Evolutionary conservation across 2,113 vertebrate genomes (phyloP).

Genomic region (Bos javanicus): DNA sequence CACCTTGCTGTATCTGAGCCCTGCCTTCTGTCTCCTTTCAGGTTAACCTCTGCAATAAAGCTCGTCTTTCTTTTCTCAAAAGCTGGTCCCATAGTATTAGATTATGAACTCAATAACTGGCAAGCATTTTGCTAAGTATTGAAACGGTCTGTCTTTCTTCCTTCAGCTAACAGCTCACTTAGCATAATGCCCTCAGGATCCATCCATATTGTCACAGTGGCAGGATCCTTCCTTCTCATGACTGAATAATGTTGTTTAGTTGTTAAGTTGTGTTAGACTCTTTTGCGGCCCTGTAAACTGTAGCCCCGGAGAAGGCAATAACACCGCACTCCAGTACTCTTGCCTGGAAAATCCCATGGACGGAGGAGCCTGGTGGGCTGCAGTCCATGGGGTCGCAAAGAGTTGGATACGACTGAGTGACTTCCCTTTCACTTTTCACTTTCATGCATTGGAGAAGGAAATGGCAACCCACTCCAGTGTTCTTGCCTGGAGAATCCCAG

Average conservation of each 20-base stretch:
- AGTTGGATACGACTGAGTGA: accelerated
- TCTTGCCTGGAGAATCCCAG: no score
- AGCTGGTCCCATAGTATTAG: neutral
- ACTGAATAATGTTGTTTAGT: neutral
- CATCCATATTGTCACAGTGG: neutral
- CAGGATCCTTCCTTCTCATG: neutral
- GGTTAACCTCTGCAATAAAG: neutral
- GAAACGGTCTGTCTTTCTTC: neutral
- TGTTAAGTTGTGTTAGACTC: neutral
- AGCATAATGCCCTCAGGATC: neutral
- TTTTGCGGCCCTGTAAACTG: neutral
- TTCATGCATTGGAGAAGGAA: no score
- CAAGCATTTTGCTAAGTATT: neutral
- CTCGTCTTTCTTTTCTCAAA: neutral
- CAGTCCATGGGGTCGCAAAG: no score
- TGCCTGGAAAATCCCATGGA: no score
- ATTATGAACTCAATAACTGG: neutral
- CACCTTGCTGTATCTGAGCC: neutral
- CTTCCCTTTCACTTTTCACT: no score
- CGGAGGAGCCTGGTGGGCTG: accelerated
- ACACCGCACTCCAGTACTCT: no score
- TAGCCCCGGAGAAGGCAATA: neutral
- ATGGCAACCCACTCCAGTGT: no score
- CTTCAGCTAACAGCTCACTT: neutral
- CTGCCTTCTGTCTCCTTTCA: neutral